Percentiles rank a stretch among this genome's conserved stretches.
Evolutionary conservation across 2,888 invertebrate genomes (phyloP).

Genomic region (Nyleta sp.): DNA sequence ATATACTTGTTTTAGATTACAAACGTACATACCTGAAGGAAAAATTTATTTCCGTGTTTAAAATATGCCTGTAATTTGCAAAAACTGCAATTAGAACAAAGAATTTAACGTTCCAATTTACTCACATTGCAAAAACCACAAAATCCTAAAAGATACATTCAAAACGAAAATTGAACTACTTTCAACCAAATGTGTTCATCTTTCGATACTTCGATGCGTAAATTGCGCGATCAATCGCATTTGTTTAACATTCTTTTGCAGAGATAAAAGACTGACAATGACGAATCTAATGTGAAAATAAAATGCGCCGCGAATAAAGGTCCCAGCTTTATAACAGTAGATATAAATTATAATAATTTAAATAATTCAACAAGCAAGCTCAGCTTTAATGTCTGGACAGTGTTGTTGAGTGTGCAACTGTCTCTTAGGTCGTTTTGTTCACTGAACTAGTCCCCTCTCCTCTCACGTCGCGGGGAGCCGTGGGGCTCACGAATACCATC

Average conservation of each 20-base stretch:
- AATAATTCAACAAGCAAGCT: conserved; percentile 59
- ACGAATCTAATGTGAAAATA: conserved; percentile 11
- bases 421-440: conserved; percentile 80
- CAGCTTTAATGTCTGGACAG: conserved; percentile 62
- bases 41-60: no score
- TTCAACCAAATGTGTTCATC: no score
- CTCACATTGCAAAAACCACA: no score
- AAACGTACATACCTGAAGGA: no score
- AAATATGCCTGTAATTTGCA: no score
- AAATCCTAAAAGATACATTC: no score
- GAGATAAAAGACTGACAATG: neutral
- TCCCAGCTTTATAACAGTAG: conserved; percentile 9
- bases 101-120: no score
- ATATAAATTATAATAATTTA: conserved; percentile 53
- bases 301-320: conserved; percentile 9
- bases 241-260: neutral
- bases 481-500: conserved; percentile 66
- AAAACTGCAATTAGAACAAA: no score
- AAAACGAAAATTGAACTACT: no score
- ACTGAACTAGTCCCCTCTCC: conserved; percentile 81
- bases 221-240: neutral
- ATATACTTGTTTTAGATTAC: no score
- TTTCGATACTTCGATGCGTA: no score
- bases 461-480: conserved; percentile 69
- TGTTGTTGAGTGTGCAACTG: conserved; percentile 75